phyloP scores from a whole-genome alignment of 2,797 vertebrate species.

The Spinus olivaceus region DNA sequence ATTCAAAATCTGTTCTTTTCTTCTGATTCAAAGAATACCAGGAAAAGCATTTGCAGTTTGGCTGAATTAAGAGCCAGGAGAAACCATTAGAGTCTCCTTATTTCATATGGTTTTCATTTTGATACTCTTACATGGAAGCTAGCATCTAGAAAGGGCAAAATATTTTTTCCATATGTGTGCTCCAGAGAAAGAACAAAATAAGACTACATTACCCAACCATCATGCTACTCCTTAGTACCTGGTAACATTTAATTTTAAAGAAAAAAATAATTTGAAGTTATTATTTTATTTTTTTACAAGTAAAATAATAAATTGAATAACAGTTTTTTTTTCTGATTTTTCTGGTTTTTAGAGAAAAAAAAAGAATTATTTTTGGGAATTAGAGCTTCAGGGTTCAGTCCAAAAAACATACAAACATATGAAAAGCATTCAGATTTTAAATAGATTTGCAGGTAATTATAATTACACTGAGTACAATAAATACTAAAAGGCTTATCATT shows the following conservation, averaged over 20 bases:
- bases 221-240: neutral
- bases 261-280: neutral
- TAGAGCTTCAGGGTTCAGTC: neutral
- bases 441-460: neutral
- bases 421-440: neutral
- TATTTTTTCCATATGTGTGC: fast-evolving
- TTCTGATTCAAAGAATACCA: neutral
- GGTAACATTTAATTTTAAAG: neutral
- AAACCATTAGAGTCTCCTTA: neutral
- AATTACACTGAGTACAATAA: neutral
- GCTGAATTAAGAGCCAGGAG: neutral
- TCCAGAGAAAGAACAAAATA: neutral
- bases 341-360: neutral
- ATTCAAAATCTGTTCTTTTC: neutral
- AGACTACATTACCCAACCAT: neutral
- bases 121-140: neutral
- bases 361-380: neutral
- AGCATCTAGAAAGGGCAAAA: neutral
- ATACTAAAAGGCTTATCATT: neutral
- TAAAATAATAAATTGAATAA: neutral
- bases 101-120: neutral
- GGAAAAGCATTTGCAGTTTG: neutral
- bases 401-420: neutral
- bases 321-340: neutral
- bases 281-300: neutral